phyloP scores from a whole-genome alignment of 2,888 invertebrate species.

The Torymus tubicola region DNA sequence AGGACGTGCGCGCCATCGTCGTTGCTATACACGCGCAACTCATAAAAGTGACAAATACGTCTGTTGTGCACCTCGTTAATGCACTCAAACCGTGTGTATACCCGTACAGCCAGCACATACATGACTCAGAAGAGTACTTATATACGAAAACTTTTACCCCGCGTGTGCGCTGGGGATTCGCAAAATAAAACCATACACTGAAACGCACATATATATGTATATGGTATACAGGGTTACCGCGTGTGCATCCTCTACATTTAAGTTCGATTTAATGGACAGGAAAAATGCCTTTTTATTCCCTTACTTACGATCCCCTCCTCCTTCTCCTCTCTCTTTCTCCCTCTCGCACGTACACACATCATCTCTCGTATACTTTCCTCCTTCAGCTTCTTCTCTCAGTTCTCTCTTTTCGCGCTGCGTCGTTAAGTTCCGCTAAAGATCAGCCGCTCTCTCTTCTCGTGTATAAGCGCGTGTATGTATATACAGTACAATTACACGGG shows the following conservation, averaged over 20 bases:
- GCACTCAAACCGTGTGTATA: not conserved
- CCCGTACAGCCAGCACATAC: not conserved
- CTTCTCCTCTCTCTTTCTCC: not conserved
- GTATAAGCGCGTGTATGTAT: constrained; percentile 3
- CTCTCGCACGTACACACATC: constrained; percentile 12
- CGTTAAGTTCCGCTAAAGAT: constrained; percentile 56
- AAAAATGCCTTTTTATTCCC: constrained; percentile 49
- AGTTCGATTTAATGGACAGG: constrained; percentile 49
- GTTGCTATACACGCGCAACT: not conserved
- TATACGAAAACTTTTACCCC: constrained; percentile 15
- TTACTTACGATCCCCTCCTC: constrained; percentile 10
- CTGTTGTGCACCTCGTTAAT: not conserved
- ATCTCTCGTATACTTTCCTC: not conserved
- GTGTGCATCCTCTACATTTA: constrained; percentile 1
- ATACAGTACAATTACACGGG: constrained; percentile 22
- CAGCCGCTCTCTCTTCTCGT: not conserved
- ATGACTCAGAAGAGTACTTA: not conserved
- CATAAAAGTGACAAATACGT: constrained; percentile 46
- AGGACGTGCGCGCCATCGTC: too few species aligned
- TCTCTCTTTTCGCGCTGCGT: constrained; percentile 25
- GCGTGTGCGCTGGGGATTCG: not conserved
- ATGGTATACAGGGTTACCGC: too few species aligned
- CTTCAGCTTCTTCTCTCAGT: not conserved
- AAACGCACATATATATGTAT: not conserved
- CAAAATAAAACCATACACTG: constrained; percentile 23